Evolutionary conservation across 2,113 vertebrate species (phyloP), one percentile per base, ranked within the genome.

Genomic region (Epinephelus cyanopodus): DNA sequence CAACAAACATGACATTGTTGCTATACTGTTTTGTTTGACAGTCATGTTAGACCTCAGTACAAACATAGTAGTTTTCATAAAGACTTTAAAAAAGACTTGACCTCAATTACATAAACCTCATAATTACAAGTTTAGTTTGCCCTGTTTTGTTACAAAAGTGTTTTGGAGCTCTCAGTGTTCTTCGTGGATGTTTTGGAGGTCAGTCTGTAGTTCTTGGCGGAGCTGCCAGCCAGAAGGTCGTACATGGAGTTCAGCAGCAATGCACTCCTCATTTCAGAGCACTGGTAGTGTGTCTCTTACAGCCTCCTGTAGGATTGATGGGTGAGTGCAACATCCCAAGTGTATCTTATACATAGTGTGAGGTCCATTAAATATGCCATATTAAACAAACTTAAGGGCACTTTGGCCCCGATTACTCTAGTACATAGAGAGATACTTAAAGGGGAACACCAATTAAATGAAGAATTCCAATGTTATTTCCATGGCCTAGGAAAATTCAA

Each of bases 121-220:
- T 82, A 64, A 83, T 77, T 76, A 71, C 33, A 39, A 15, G 60
- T 66, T 72, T 21, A 21, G 29, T 72, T 58, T 57, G 11, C 17
- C 65, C 56, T 77, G 48, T 84, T 73, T 66, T 66, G 23, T 63
- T 62, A 11, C 63, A 53, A 19, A 47, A 64, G 15, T 63, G 57
- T 52, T 71, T 53, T 61, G 18, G 53, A 71, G 52, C 25, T 57
- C n/a, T 21, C 2, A 12, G 13, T 18, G 45, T 74, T 62, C 42
- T 37, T 58, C 15, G 8, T 37, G 47, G 56, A 79, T 69, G 66
- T 79, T 80, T 57, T 67, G 42, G 58, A 81, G n/a, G 63, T 13
- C 4, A 23, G 39, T 45, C 61, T 78, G 53, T 75, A 58, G 58
- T 62, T 53, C 1, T 74, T 79, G 70, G 76, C 70, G 8, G 39